These are phyloP conservation scores for Sarcophaga bullata DNA, from an alignment of 1,140 invertebrate species.

Conservation along the genomic window DNA sequence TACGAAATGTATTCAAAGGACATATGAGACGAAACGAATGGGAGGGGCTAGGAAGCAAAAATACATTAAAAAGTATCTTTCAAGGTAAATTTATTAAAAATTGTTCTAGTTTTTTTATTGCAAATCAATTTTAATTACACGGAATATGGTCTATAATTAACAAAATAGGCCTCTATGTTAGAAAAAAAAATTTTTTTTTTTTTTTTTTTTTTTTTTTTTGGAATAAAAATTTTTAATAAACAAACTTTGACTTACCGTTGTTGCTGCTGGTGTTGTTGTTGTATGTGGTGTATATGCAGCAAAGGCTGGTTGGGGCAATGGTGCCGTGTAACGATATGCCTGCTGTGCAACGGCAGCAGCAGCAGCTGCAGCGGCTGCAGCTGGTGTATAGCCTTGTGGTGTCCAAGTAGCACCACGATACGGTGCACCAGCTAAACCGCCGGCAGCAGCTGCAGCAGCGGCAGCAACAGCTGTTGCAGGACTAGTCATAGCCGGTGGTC, in stretches of 20 bases:
- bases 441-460: constrained; percentile 59
- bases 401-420: constrained; percentile 65
- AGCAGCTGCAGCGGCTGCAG: constrained; percentile 59
- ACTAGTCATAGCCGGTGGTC: constrained; percentile 64
- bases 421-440: constrained; percentile 61
- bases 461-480: constrained; percentile 64
- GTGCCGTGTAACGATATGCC: constrained; percentile 64
- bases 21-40: too few relatives aligned
- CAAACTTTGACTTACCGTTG: constrained; percentile 58
- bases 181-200: not conserved
- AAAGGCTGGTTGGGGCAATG: constrained; percentile 63
- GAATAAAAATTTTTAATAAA: too few relatives aligned
- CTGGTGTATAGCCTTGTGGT: constrained; percentile 63
- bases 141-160: not conserved
- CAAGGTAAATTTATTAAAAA: not conserved
- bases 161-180: too few relatives aligned
- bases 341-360: constrained; percentile 59
- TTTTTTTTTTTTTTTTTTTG: too few relatives aligned
- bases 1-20: too few relatives aligned
- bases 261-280: constrained; percentile 61
- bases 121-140: not conserved
- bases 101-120: not conserved
- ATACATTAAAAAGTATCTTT: not conserved
- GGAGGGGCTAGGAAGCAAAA: not conserved
- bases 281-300: constrained; percentile 64